phyloP scores from a whole-genome alignment of 2,113 vertebrate genomes.

The Callocephalon fimbriatum region DNA sequence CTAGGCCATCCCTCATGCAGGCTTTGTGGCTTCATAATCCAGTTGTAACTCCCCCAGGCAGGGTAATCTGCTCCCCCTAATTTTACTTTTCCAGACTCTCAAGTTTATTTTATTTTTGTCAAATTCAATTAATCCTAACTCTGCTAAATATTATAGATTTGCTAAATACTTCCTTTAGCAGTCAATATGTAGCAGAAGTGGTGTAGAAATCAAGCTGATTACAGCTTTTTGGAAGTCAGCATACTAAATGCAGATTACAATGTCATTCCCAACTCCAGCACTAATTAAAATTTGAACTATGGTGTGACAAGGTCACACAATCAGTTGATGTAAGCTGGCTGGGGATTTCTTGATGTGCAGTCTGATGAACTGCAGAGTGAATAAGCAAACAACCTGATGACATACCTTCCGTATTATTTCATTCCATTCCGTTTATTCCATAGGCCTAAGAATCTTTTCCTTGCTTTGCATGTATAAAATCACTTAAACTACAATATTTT shows the following conservation, averaged over 20 bases:
- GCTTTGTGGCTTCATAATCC: background rate
- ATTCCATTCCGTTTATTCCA: background rate
- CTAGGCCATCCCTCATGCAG: background rate
- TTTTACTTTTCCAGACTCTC: background rate
- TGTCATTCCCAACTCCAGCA: background rate
- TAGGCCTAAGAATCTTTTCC: background rate
- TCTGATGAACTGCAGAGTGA: background rate
- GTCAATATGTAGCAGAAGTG: background rate
- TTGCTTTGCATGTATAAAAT: background rate
- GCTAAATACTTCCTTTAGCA: background rate
- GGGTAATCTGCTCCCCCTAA: background rate
- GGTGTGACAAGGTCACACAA: background rate
- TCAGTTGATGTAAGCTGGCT: background rate
- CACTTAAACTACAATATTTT: rapidly evolving
- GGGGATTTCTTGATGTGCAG: background rate
- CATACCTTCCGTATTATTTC: background rate
- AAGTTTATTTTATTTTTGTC: background rate
- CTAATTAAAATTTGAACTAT: background rate
- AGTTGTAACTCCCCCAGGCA: background rate
- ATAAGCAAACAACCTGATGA: background rate
- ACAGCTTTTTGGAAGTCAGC: background rate
- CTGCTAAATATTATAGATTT: background rate
- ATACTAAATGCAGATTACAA: background rate
- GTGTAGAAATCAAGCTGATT: background rate
- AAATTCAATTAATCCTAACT: background rate